phyloP scores from a whole-genome alignment of 2,888 invertebrate genomes.

The Dasypogon diadema region DNA sequence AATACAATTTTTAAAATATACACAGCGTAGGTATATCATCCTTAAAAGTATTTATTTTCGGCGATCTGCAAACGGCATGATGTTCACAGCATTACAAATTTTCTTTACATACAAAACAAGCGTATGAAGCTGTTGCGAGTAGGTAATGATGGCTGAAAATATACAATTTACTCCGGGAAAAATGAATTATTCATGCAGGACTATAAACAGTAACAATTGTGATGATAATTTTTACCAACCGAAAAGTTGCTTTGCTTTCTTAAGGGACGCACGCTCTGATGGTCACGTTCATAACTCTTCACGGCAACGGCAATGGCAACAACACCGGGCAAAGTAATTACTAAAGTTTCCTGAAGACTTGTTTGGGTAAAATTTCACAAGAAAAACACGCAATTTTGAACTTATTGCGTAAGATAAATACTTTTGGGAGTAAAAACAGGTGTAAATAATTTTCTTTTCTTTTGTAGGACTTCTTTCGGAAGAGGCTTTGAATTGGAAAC shows the following conservation, averaged over 20 bases:
- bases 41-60: no score
- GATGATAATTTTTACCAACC: constrained; percentile 34
- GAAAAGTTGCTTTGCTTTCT: constrained; percentile 39
- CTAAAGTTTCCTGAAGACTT: constrained; percentile 38
- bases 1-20: no score
- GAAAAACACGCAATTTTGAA: constrained; percentile 38
- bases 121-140: no score
- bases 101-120: no score
- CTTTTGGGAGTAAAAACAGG: constrained; percentile 45
- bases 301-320: constrained; percentile 1
- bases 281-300: constrained; percentile 42
- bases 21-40: no score
- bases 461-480: background rate
- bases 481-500: constrained; percentile 7
- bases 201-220: constrained; percentile 35
- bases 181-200: constrained; percentile 38
- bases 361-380: constrained; percentile 33
- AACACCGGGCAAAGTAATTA: constrained; percentile 32
- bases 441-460: constrained; percentile 16
- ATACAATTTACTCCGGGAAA: constrained; percentile 5
- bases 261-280: constrained; percentile 45
- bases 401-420: constrained; percentile 37
- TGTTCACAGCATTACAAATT: no score
- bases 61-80: no score
- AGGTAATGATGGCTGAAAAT: background rate